Conservation (phyloP, 2,113 vertebrate species). For the Platysteira castanea region DNA sequence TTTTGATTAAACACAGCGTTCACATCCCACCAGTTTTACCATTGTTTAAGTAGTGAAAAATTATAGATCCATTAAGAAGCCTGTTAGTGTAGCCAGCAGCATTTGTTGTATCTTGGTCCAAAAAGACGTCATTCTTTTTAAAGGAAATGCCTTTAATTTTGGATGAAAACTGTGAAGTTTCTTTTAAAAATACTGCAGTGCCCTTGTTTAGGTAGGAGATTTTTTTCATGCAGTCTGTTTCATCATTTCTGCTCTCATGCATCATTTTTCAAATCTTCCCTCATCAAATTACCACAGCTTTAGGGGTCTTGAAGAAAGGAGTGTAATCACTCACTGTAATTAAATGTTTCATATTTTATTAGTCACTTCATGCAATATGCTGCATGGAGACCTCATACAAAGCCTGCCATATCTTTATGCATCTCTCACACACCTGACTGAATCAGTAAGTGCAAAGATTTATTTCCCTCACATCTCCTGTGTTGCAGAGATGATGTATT, state of each 20-base stretch:
- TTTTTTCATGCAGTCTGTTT: neutral
- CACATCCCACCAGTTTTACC: neutral
- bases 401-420: neutral
- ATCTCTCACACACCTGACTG: neutral
- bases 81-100: neutral
- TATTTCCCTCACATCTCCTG: neutral
- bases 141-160: neutral
- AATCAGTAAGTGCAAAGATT: neutral
- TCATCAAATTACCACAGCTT: constrained; percentile 14
- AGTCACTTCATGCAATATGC: neutral
- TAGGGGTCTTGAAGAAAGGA: neutral
- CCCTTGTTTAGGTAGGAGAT: neutral
- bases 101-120: neutral
- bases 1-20: neutral
- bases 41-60: neutral
- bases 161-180: neutral
- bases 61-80: neutral
- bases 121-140: neutral
- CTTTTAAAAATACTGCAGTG: neutral
- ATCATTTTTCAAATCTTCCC: neutral
- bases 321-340: constrained; percentile 22
- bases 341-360: constrained; percentile 52
- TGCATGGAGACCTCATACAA: neutral
- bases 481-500: neutral
- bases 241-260: neutral